Conservation (phyloP, 2,797 vertebrate species). For the Coregonus sp. region DNA sequence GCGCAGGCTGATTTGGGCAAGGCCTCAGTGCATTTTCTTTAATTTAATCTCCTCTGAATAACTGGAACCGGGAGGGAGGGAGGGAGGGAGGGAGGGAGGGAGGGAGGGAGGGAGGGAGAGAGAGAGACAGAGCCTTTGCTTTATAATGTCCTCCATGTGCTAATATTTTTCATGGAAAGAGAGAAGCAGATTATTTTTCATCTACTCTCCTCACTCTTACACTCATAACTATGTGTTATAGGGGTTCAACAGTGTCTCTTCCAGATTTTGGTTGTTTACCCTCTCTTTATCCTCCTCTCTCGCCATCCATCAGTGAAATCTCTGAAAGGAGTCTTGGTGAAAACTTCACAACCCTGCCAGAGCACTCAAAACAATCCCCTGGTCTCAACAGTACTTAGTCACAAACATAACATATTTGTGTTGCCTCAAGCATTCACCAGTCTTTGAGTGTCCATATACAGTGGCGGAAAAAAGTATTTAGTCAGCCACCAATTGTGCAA, state of each 20-base stretch:
- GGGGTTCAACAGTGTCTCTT: conserved; percentile 1
- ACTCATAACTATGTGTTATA: conserved; percentile 7
- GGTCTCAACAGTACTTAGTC: background rate
- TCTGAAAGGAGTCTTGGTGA: background rate
- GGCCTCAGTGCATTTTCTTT: background rate
- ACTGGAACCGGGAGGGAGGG: conserved; percentile 22
- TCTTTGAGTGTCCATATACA: background rate
- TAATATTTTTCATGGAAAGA: conserved; percentile 28
- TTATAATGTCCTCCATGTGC: conserved; percentile 35
- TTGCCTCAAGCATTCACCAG: background rate
- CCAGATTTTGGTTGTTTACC: background rate
- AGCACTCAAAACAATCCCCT: background rate
- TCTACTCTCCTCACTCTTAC: conserved; percentile 10
- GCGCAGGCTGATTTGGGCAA: conserved; percentile 10
- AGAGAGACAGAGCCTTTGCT: conserved; percentile 16
- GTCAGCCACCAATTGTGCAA: too few species aligned
- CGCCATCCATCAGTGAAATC: background rate
- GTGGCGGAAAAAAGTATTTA: too few species aligned
- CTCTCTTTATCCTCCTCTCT: background rate
- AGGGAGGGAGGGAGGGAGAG: background rate
- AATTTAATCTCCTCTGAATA: conserved; percentile 27
- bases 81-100: background rate
- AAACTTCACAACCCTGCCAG: background rate
- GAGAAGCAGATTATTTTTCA: conserved; percentile 25
- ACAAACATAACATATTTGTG: background rate